These are phyloP conservation scores for Mormyrus lacerda DNA, from an alignment of 2,113 vertebrate species.

Conservation along the genomic window DNA sequence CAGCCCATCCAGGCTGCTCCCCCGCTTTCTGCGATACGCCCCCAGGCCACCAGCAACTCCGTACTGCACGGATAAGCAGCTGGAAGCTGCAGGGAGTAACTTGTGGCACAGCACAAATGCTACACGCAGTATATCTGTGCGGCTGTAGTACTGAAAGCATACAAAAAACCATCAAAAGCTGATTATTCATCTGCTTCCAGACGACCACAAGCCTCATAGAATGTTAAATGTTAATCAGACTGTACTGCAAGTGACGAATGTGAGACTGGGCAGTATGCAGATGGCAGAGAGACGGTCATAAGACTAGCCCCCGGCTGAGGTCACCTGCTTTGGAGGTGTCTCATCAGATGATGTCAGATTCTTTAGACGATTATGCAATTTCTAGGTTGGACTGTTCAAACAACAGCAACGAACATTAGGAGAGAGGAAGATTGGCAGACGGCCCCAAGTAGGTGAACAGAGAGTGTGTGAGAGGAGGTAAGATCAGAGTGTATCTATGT, in stretches of 20 bases:
- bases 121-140: background rate
- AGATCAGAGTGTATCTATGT: background rate
- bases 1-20: background rate
- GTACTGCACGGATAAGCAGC: background rate
- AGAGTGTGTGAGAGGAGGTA: background rate
- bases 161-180: background rate
- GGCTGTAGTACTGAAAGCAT: background rate
- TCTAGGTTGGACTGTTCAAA: conserved; percentile 21
- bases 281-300: background rate
- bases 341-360: conserved; percentile 8
- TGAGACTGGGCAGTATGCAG: background rate
- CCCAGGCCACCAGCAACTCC: background rate
- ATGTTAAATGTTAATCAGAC: background rate
- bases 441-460: background rate
- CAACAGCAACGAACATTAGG: conserved; percentile 21
- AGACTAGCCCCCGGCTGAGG: background rate
- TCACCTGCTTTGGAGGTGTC: background rate
- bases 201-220: background rate
- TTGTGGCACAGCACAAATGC: background rate
- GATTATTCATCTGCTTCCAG: background rate
- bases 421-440: background rate
- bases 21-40: background rate
- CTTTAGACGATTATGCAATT: conserved; percentile 41
- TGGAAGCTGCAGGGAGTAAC: background rate
- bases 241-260: background rate